Percentiles rank a stretch among this genome's conserved stretches.
phyloP scores from a whole-genome alignment of 2,113 vertebrate species.

The zebrafish (Danio rerio) region DNA sequence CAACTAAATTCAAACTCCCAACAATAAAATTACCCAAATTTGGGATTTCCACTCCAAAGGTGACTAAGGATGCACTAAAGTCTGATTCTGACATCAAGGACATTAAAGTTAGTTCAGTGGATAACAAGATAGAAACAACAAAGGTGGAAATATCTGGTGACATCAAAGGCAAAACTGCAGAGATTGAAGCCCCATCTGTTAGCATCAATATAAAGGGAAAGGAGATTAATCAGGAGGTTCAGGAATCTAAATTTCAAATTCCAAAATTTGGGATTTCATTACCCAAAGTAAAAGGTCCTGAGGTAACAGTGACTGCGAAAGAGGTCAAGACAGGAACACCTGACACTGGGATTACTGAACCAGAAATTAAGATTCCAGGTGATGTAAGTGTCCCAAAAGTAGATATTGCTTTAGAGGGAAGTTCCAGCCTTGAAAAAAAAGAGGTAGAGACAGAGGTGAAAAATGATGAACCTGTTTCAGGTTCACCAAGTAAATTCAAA shows the following conservation, averaged over 20 bases:
- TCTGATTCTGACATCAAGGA: slow-evolving; percentile 7
- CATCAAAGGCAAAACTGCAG: slow-evolving; percentile 10
- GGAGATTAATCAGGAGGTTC: not conserved
- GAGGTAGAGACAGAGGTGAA: slow-evolving; percentile 46
- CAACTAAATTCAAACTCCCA: slow-evolving; percentile 53
- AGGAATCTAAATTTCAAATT: slow-evolving; percentile 40
- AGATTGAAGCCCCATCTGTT: not conserved
- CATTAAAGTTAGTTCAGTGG: not conserved
- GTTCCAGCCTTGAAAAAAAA: slow-evolving; percentile 45
- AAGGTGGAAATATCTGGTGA: not conserved
- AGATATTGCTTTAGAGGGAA: slow-evolving; percentile 58
- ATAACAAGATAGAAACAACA: slow-evolving; percentile 1
- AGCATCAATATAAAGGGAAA: not conserved
- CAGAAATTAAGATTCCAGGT: slow-evolving; percentile 46
- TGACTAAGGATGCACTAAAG: not conserved
- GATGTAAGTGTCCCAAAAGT: slow-evolving; percentile 50
- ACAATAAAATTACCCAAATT: slow-evolving; percentile 53
- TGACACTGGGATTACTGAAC: slow-evolving; percentile 68
- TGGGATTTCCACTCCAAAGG: slow-evolving; percentile 37
- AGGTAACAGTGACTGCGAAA: slow-evolving; percentile 36
- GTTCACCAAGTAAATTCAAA: slow-evolving; percentile 62
- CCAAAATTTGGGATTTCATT: slow-evolving; percentile 33
- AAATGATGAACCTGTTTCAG: slow-evolving; percentile 22
- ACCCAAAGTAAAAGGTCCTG: slow-evolving; percentile 40
- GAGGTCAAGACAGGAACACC: slow-evolving; percentile 49